phyloP scores from a whole-genome alignment of 1,140 invertebrate genomes.

The Drosophila nigrodunni region DNA sequence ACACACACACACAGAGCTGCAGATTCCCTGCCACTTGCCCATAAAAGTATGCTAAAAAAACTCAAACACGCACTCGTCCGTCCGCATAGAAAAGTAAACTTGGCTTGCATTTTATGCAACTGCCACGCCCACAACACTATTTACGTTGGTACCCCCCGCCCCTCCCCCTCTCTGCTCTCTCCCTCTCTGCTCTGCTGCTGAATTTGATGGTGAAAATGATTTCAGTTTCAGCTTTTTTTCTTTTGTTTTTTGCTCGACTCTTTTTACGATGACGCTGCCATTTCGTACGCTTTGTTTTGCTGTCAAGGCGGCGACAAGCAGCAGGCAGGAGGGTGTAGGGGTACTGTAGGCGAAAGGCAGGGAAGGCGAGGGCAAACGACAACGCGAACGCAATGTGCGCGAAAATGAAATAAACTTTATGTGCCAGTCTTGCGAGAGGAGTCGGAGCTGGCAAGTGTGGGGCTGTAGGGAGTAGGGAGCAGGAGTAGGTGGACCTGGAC shows the following conservation, averaged over 20 bases:
- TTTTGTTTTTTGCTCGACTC: conserved; percentile 32
- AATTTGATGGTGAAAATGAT: conserved; percentile 74
- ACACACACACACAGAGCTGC: not conserved
- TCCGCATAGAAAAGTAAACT: conserved; percentile 51
- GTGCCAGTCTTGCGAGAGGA: conserved; percentile 9
- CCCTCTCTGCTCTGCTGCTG: not conserved
- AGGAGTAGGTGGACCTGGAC: not conserved
- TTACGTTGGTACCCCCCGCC: conserved; percentile 14
- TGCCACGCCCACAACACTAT: conserved; percentile 52
- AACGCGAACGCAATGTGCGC: conserved; percentile 73
- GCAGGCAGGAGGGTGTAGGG: not conserved
- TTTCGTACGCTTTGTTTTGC: conserved; percentile 72
- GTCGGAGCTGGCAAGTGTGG: not conserved
- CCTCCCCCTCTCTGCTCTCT: not conserved
- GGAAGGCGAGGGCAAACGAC: conserved; percentile 46
- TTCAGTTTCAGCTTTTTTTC: conserved; percentile 61
- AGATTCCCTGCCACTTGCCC: conserved; percentile 36
- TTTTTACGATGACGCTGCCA: conserved; percentile 72
- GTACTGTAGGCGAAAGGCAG: not conserved
- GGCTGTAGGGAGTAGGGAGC: not conserved
- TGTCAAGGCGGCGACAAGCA: not conserved
- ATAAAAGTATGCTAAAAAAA: conserved; percentile 76
- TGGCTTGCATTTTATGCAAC: conserved; percentile 50
- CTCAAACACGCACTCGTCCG: conserved; percentile 43
- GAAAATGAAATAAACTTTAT: conserved; percentile 83